Evolutionary conservation across 1,140 invertebrate genomes (phyloP).

Genomic region (Sminthurinus signatus): DNA sequence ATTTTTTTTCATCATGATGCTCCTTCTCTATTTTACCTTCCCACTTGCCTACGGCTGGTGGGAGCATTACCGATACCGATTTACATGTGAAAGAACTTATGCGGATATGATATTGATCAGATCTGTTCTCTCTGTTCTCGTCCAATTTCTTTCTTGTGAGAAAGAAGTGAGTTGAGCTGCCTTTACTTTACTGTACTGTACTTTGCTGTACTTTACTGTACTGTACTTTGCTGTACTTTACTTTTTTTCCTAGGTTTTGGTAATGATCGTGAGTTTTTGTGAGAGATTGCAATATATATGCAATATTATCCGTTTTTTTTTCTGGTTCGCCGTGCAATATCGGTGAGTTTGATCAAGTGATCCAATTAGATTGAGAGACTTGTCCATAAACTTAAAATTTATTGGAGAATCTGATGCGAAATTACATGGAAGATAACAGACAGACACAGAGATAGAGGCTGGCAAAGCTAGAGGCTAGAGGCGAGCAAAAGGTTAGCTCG

Average conservation of each 20-base stretch:
- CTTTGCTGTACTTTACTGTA: too few relatives aligned
- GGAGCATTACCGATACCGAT: constrained; percentile 4
- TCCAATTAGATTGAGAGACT: constrained; percentile 29
- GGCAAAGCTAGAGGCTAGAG: constrained; percentile 8
- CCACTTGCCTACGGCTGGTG: constrained; percentile 21
- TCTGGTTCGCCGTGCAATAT: constrained; percentile 24
- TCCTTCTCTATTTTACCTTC: too few relatives aligned
- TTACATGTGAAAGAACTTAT: too few relatives aligned
- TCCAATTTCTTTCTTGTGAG: too few relatives aligned
- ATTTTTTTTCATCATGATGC: too few relatives aligned
- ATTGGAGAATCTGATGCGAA: constrained; percentile 27
- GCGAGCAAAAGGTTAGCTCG: too few relatives aligned
- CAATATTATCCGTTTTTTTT: neutral
- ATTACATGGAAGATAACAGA: constrained; percentile 18
- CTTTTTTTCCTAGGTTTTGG: neutral
- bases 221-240: too few relatives aligned
- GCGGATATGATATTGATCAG: too few relatives aligned
- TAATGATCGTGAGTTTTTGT: neutral
- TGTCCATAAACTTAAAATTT: constrained; percentile 26
- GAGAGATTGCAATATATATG: neutral
- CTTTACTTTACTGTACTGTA: too few relatives aligned
- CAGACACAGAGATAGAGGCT: neutral
- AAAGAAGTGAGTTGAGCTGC: too few relatives aligned
- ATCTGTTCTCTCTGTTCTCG: neutral
- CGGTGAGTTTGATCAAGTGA: constrained; percentile 31